These are phyloP conservation scores for Nothocercus nigrocapillus DNA, from an alignment of 2,113 vertebrate species.

Conservation along the genomic window DNA sequence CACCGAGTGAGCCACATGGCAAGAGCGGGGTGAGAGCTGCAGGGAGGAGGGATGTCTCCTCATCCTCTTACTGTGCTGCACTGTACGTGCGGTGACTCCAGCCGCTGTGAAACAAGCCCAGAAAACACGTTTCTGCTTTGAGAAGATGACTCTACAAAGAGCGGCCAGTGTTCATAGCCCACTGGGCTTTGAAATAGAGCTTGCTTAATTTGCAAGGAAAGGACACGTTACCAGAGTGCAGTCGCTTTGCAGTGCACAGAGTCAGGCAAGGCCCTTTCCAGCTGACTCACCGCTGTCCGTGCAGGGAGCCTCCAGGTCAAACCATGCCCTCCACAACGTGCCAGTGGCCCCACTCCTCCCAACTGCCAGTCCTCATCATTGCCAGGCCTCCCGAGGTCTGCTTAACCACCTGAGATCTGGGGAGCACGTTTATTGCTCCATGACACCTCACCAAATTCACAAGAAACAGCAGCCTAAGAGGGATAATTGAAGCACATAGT, in stretches of 20 bases:
- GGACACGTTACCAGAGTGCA: neutral
- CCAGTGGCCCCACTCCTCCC: neutral
- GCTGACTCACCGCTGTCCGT: neutral
- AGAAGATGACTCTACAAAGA: neutral
- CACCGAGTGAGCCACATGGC: neutral
- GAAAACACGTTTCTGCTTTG: neutral
- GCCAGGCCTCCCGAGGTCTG: neutral
- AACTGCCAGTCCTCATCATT: neutral
- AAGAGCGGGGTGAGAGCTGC: neutral
- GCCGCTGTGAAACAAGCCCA: neutral
- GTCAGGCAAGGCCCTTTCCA: neutral
- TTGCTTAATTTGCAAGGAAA: neutral
- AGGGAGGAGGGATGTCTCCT: neutral
- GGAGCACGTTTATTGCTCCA: neutral
- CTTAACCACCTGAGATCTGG: neutral
- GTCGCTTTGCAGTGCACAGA: neutral
- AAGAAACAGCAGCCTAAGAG: neutral
- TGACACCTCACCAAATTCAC: neutral
- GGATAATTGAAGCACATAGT: neutral
- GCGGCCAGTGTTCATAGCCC: neutral
- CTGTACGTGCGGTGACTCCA: neutral
- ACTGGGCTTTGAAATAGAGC: neutral
- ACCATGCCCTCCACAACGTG: neutral
- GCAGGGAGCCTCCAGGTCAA: neutral
- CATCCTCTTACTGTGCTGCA: neutral